Evolutionary conservation across 2,797 vertebrate species (phyloP).

Genomic region (Poeciliopsis presidionis): DNA sequence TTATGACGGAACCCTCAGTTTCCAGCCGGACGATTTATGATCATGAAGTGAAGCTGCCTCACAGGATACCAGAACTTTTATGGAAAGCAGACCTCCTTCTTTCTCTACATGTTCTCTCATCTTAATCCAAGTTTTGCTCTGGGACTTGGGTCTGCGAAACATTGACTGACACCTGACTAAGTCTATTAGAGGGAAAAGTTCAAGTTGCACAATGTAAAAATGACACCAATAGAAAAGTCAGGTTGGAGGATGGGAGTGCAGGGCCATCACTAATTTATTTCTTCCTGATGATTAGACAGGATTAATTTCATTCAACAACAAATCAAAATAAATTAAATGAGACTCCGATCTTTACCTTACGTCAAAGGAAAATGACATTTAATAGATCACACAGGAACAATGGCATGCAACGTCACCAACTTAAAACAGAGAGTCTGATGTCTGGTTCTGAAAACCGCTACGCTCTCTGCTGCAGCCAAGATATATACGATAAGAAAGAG

Average conservation of each 20-base stretch:
- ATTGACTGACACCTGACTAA: conserved; percentile 74
- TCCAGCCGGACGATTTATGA: conserved; percentile 78
- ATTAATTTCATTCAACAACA: conserved; percentile 64
- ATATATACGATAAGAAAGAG: conserved; percentile 90
- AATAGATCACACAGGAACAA: conserved; percentile 71
- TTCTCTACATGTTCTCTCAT: conserved; percentile 64
- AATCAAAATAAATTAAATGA: conserved; percentile 12
- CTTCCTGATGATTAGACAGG: conserved; percentile 80
- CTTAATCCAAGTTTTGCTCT: conserved; percentile 68
- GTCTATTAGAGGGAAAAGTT: conserved; percentile 50
- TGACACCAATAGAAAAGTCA: conserved; percentile 22
- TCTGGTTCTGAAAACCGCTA: conserved; percentile 89
- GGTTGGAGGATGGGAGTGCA: neutral
- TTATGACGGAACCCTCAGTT: conserved; percentile 63
- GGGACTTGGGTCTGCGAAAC: conserved; percentile 55
- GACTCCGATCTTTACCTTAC: neutral
- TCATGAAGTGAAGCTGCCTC: conserved; percentile 75
- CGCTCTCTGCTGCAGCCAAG: conserved; percentile 84
- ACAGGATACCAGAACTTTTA: conserved; percentile 74
- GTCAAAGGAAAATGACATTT: neutral
- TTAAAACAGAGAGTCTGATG: conserved; percentile 87
- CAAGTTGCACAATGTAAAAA: conserved; percentile 19
- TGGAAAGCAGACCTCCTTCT: conserved; percentile 77
- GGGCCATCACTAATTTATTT: neutral
- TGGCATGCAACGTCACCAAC: conserved; percentile 82